Evolutionary conservation across 1,140 invertebrate genomes (phyloP), one percentile per base, ranked within the genome.

Genomic region (Macrosteles quadrilineatus): DNA sequence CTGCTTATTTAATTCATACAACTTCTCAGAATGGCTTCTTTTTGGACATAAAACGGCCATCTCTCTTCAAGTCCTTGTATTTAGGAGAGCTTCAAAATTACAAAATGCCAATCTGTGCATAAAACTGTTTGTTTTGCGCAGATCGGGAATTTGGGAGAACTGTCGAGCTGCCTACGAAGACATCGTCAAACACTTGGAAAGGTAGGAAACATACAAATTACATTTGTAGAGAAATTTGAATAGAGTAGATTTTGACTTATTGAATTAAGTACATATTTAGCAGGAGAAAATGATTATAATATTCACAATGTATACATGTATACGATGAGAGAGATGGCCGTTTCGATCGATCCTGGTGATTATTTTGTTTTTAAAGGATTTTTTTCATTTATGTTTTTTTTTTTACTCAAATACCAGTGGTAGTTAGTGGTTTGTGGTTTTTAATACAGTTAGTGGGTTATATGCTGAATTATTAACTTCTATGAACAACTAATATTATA

Each of bases 141-240:
- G 93, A 83, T 93, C 92, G 79, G 92, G 91, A 77, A 92, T 94
- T 80, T 96, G 93, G 93, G 93, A 96, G 85, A 95, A 94, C 83
- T 95, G 93, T 85, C 87, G 93, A 81, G 92, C 92, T 73, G 92
- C 92, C 76, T 95, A 95, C 81, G 93, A 95, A 83, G 93, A 95
- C 82, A 94, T 95, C 80, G 92, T 95, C 63, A 95, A 95, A 86
- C 93, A 95, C 80, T 87, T 95, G 77, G 92, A 95, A 87, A 92
- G 93, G 88, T 93, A 89, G 84, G 88, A 79, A 25, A 68, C 55
- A 63, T 32, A 64, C 68, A 65, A 69, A 68, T 23, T 55, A 63
- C 47, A 23, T 64, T 55, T 32, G 9, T 62, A 32, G 25, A 32
- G 4, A 36, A 36, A 14, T 36, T 36, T 36, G 14, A 36, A 36